Evolutionary conservation across 2,888 invertebrate genomes (phyloP).

Genomic region (Lasioglossum vierecki): DNA sequence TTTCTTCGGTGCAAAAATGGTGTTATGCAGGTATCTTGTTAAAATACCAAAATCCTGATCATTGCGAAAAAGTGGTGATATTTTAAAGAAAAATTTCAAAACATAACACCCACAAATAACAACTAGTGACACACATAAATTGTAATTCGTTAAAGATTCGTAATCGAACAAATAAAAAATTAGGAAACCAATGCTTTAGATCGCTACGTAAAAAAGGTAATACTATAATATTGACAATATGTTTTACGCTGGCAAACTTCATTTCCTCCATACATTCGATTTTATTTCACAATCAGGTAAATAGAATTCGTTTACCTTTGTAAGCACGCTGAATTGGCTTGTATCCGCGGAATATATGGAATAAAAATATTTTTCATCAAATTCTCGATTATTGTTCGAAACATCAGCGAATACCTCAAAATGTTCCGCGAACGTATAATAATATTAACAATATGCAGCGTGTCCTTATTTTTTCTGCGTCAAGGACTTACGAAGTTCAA

Average conservation of each 20-base stretch:
- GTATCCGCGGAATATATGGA: not conserved
- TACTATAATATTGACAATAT: not conserved
- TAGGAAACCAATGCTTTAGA: not conserved
- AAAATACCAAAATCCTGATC: not conserved
- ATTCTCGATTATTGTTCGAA: not conserved
- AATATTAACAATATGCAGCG: not conserved
- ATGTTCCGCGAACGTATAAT: not conserved
- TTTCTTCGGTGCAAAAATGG: not conserved
- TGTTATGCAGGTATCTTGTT: not conserved
- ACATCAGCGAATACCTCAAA: not conserved
- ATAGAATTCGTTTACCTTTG: not conserved
- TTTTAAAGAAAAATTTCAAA: not conserved
- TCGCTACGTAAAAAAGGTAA: not conserved
- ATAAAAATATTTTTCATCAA: not conserved
- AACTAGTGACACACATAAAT: not conserved
- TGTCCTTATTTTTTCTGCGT: not conserved
- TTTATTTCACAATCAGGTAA: not conserved
- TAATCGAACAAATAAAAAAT: not conserved
- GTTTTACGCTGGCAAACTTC: not conserved
- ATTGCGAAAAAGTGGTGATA: not conserved
- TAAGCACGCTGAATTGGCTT: not conserved
- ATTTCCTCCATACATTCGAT: not conserved
- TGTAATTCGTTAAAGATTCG: not conserved
- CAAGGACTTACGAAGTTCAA: not conserved
- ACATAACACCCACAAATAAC: no score